A percentile compares a stretch with the other conserved stretches of the same genome.
These are phyloP conservation scores for Syrphus vitripennis DNA, from an alignment of 2,888 invertebrate genomes.

Conservation along the genomic window DNA sequence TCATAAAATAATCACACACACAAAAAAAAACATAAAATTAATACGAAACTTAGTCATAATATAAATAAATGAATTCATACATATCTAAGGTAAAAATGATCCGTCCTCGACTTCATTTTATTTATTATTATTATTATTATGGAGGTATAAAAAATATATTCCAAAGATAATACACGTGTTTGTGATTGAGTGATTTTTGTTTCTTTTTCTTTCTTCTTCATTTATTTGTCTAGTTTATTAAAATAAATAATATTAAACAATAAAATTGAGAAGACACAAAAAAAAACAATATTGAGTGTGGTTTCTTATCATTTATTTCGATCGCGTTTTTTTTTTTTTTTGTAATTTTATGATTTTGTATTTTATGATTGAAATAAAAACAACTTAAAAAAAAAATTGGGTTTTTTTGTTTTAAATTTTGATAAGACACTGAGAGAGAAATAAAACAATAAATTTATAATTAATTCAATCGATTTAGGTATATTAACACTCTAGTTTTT, in stretches of 20 bases:
- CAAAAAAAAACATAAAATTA: slow-evolving; percentile 29
- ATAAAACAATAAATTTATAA: slow-evolving; percentile 62
- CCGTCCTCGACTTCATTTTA: neutral
- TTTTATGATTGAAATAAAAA: slow-evolving; percentile 49
- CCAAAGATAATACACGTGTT: neutral
- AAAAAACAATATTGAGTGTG: slow-evolving; percentile 16
- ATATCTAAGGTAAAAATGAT: slow-evolving; percentile 41
- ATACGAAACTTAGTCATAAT: slow-evolving; percentile 54
- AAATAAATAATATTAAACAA: slow-evolving; percentile 60
- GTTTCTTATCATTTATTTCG: slow-evolving; percentile 8
- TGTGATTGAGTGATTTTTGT: neutral
- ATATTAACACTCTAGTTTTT: slow-evolving; percentile 56
- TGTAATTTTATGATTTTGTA: slow-evolving; percentile 37
- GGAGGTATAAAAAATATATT: neutral
- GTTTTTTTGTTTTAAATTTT: neutral
- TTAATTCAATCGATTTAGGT: slow-evolving; percentile 58
- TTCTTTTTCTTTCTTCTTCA: neutral
- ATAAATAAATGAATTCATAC: slow-evolving; percentile 40
- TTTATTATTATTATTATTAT: neutral
- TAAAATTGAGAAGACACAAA: slow-evolving; percentile 44
- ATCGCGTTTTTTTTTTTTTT: slow-evolving; percentile 1
- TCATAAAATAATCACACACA: slow-evolving; percentile 4
- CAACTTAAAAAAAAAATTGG: neutral
- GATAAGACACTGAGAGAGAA: slow-evolving; percentile 9
- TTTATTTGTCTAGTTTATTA: neutral